These are phyloP conservation scores for Mesorhabditis spiculigera DNA, from an alignment of 2,888 invertebrate species.

Conservation along the genomic window DNA sequence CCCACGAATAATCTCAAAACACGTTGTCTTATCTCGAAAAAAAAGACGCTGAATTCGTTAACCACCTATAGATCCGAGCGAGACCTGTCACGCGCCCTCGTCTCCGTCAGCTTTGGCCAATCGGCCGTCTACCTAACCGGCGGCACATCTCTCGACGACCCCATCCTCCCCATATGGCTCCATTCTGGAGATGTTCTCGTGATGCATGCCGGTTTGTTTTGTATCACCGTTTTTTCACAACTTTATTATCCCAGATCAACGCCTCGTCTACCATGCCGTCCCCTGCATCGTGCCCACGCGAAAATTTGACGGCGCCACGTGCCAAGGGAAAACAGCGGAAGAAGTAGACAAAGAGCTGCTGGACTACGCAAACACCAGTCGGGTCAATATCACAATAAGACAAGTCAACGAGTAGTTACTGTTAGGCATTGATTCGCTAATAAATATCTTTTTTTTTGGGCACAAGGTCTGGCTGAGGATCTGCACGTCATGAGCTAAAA, in stretches of 20 bases:
- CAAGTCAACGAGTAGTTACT: slow-evolving; percentile 73
- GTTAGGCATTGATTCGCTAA: no score
- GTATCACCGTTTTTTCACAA: not conserved
- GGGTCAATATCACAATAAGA: slow-evolving; percentile 89
- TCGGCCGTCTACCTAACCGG: slow-evolving; percentile 89
- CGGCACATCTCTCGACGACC: slow-evolving; percentile 63
- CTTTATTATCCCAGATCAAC: not conserved
- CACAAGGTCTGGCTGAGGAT: no score
- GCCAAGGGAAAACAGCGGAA: not conserved
- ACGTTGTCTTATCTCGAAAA: no score
- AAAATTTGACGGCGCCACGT: slow-evolving; percentile 42
- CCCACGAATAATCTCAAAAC: no score
- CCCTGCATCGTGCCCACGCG: slow-evolving; percentile 70
- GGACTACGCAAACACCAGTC: slow-evolving; percentile 70
- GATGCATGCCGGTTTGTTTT: slow-evolving; percentile 79
- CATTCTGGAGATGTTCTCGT: slow-evolving; percentile 85
- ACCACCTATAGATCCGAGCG: not conserved
- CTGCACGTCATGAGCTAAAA: no score
- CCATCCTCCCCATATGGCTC: slow-evolving; percentile 68
- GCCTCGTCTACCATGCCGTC: slow-evolving; percentile 83
- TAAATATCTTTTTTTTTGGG: no score
- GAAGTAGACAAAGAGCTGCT: slow-evolving; percentile 27
- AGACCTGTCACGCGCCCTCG: not conserved
- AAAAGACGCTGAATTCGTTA: no score
- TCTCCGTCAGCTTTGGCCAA: slow-evolving; percentile 71